Base-by-base conservation (phyloP, 92 coral and sea anemone species). In the Bergia sp. region DNA sequence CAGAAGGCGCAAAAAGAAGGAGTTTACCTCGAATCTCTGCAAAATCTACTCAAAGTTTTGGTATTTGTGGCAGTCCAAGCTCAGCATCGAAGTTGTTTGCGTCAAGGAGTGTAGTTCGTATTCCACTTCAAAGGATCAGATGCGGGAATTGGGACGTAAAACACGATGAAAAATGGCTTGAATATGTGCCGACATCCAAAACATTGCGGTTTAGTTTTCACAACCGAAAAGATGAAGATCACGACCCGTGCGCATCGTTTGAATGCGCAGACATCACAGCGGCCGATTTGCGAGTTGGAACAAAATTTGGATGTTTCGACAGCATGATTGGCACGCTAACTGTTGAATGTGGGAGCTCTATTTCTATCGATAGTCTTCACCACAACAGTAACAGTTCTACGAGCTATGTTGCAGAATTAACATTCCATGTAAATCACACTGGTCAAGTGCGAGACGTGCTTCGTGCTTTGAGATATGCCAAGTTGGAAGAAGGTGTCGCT, bases 241-340 rank as follows among this genome's bases (percentile, higher is more conserved):
- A 97, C 85, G 93, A 88, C 44, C 65, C 84, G 49, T 92, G 94
- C 72, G 89, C 92, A 16, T 79, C 49, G 61, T 88, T 96, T 64
- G 86, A 93, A 82, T 93, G 98, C 80, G 37, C 74, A 40, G 92
- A 96, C 72, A 94, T 97, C 37, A 88, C 98, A 3, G 98, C 99
- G 12, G 96, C 94, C 13, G 99, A 97, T 86, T 77, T 97, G 72
- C 92, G 98, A 45, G 97, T 97, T 44, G 91, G 91, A 65, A 92
- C 98, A 21, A 97, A 95, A 89, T 97, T 97, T 88, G 99, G 99
- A 5, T 91, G 92, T 88, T 88, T 97, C 7, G 98, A 97, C 86
- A 95, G 96, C 1, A 95, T 97, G 98, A 90, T 83, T n/a, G 96
- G 98, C 16, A 94, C 91, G 16, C 89, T 95, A 11, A 94, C 94